These are phyloP conservation scores for Troilus luridus DNA, from an alignment of 2,888 invertebrate species.

Conservation along the genomic window DNA sequence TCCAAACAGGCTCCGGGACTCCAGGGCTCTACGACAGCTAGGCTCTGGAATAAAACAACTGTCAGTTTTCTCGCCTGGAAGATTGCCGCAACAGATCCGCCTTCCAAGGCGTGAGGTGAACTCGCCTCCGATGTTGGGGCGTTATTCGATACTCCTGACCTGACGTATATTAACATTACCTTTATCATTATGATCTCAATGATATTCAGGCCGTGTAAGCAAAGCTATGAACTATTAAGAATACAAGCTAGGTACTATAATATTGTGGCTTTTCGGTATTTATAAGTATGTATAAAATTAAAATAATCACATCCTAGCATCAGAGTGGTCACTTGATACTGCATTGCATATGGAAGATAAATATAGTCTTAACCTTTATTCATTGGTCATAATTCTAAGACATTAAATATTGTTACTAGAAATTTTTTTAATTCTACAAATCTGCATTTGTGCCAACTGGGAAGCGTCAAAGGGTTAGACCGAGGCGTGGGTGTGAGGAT, in stretches of 20 bases:
- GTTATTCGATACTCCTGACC: not conserved
- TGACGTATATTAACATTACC: not conserved
- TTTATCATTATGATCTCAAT: not conserved
- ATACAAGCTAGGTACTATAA: not conserved
- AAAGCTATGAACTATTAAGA: not conserved
- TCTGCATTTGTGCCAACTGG: no score
- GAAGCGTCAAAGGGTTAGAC: no score
- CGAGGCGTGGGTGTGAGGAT: no score
- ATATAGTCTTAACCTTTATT: no score
- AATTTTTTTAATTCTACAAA: no score
- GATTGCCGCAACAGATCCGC: not conserved
- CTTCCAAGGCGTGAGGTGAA: conserved; percentile 1
- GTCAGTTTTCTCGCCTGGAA: not conserved
- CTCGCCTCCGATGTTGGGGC: not conserved
- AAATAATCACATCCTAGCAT: no score
- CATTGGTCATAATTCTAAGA: no score
- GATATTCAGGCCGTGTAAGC: not conserved
- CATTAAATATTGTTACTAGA: no score
- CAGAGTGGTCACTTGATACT: no score
- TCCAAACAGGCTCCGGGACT: not conserved
- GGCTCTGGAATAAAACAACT: not conserved
- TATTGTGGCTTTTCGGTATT: no score
- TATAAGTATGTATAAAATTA: no score
- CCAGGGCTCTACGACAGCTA: not conserved
- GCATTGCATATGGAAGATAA: no score